Evolutionary conservation across 2,888 invertebrate species (phyloP).

Genomic region (Hofmannophila pseudospretella): DNA sequence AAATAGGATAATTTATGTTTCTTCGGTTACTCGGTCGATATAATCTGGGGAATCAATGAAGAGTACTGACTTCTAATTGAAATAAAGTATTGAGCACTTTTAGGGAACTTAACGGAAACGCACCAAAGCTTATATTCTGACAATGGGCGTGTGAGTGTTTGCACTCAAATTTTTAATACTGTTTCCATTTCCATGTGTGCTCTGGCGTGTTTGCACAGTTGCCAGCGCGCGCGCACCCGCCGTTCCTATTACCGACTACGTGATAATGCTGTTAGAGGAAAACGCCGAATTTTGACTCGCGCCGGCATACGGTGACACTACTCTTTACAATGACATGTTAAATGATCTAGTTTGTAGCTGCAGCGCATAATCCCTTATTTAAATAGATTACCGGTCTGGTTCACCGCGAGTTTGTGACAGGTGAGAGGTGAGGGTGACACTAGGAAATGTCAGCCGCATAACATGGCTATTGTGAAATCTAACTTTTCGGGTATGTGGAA

Average conservation of each 20-base stretch:
- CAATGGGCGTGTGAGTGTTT: conserved; percentile 18
- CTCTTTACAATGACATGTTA: conserved; percentile 13
- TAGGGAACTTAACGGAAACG: conserved; percentile 8
- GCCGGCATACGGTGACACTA: conserved; percentile 48
- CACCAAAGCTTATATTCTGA: conserved; percentile 8
- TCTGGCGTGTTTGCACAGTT: conserved; percentile 45
- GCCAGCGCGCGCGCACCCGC: conserved; percentile 45
- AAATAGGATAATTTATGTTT: too few species aligned
- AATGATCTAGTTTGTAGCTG: conserved; percentile 8
- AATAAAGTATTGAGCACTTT: not conserved
- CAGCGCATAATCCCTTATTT: not conserved
- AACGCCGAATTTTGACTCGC: conserved; percentile 56
- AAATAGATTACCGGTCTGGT: not conserved
- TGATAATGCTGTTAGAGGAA: conserved; percentile 58
- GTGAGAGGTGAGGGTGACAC: too few species aligned
- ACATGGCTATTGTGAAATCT: too few species aligned
- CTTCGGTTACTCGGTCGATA: too few species aligned
- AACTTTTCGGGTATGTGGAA: too few species aligned
- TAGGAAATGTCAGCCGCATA: too few species aligned
- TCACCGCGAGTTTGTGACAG: too few species aligned
- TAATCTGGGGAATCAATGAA: too few species aligned
- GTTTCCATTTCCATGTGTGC: conserved; percentile 32
- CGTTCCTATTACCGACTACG: conserved; percentile 51
- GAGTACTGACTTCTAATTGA: too few species aligned
- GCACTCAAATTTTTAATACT: conserved; percentile 33